A percentile compares a stretch with the other conserved stretches of the same genome.
Conservation (phyloP, 1,140 invertebrate genomes). For the Penaeus japonicus region DNA sequence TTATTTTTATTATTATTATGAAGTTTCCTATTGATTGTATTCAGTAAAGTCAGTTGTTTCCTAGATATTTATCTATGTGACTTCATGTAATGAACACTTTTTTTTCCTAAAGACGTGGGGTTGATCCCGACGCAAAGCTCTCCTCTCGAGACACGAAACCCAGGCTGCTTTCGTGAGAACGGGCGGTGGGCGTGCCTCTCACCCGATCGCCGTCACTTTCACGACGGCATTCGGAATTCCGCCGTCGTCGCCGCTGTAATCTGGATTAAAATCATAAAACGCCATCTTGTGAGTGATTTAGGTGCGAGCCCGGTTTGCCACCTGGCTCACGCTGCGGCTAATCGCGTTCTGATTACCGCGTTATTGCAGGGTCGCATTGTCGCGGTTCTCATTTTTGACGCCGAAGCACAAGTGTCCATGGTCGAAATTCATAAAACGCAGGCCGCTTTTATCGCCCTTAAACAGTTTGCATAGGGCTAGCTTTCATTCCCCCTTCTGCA, state of each 20-base stretch:
- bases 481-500: constrained; percentile 20
- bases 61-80: no score
- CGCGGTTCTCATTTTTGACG: background rate
- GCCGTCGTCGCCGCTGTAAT: constrained; percentile 4
- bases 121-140: no score
- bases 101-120: no score
- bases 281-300: constrained; percentile 16
- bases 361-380: constrained; percentile 18
- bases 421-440: constrained; percentile 25
- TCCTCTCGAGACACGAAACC: no score
- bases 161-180: no score
- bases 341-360: no score
- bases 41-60: no score
- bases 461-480: background rate
- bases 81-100: no score
- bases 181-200: background rate
- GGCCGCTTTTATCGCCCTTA: constrained; percentile 1
- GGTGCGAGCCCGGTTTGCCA: constrained; percentile 13
- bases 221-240: background rate
- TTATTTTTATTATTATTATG: no score
- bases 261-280: constrained; percentile 40
- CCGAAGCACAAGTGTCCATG: background rate
- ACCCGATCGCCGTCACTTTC: background rate
- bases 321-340: constrained; percentile 6
- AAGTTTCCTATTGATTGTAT: no score